Percentiles rank a stretch among this genome's conserved stretches.
These are phyloP conservation scores for Physeter macrocephalus DNA, from an alignment of 2,113 vertebrate species.

Conservation along the genomic window DNA sequence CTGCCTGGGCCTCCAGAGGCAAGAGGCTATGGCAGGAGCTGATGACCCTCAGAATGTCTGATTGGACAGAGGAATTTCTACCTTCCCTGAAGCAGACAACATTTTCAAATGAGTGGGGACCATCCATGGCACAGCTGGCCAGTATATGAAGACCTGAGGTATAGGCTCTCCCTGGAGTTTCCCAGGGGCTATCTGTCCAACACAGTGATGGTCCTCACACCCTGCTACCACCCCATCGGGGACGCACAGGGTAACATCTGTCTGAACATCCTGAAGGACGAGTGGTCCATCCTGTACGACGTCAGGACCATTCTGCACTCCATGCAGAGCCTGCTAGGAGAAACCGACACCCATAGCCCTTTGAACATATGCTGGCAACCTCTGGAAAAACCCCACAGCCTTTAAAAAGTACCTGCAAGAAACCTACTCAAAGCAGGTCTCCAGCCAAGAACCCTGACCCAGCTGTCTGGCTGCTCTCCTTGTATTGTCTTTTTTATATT, in stretches of 20 bases:
- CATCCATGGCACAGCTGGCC: constrained; percentile 80
- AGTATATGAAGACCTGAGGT: constrained; percentile 92
- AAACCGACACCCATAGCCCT: constrained; percentile 93
- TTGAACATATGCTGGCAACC: constrained; percentile 88
- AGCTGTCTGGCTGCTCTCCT: background rate
- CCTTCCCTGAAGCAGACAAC: constrained; percentile 95
- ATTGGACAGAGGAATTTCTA: constrained; percentile 92
- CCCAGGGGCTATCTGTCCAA: constrained; percentile 93
- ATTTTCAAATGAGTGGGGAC: constrained; percentile 96
- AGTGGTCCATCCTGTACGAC: constrained; percentile 93
- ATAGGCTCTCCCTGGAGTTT: constrained; percentile 93
- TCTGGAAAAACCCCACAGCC: constrained; percentile 91
- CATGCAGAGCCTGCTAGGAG: constrained; percentile 93
- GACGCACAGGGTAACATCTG: constrained; percentile 95
- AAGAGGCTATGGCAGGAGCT: background rate
- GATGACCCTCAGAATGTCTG: constrained; percentile 81
- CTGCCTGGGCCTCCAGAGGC: too few species aligned
- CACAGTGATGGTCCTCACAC: constrained; percentile 88
- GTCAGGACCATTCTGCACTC: constrained; percentile 95
- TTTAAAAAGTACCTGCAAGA: constrained; percentile 82
- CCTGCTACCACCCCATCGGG: constrained; percentile 94
- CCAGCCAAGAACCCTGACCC: constrained; percentile 80
- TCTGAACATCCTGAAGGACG: constrained; percentile 95
- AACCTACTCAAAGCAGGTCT: constrained; percentile 76
- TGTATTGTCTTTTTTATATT: background rate